Percentiles rank a stretch among this genome's conserved stretches.
Conservation (phyloP, 2,113 vertebrate species). For the Cariama cristata region DNA sequence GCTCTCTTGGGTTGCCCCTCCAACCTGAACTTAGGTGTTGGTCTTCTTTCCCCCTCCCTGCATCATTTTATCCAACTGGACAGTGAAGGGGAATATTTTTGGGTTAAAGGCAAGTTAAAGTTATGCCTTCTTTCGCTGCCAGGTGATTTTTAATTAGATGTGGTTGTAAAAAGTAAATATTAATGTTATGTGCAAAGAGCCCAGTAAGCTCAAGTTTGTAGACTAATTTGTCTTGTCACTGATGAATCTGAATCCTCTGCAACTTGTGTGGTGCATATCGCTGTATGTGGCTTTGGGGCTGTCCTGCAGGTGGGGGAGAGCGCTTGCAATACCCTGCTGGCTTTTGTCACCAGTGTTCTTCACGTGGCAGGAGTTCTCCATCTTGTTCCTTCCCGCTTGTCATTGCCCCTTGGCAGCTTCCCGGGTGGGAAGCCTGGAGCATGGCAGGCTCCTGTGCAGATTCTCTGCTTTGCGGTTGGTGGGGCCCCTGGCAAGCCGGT, state of each 20-base stretch:
- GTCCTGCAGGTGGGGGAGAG: background rate
- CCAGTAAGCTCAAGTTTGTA: background rate
- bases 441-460: rapidly evolving
- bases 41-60: background rate
- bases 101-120: background rate
- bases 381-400: background rate
- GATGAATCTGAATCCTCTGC: background rate
- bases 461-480: rapidly evolving
- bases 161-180: conserved; percentile 7
- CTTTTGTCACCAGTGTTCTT: background rate
- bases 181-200: background rate
- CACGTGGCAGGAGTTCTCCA: background rate
- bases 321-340: background rate
- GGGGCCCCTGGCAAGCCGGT: background rate
- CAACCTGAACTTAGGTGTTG: background rate
- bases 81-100: background rate
- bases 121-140: background rate
- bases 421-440: background rate
- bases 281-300: background rate
- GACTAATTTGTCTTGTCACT: background rate
- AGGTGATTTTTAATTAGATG: background rate
- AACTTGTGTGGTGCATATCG: background rate
- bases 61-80: background rate
- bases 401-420: background rate
- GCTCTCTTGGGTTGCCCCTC: background rate